These are phyloP conservation scores for Apodemus agrarius DNA, from an alignment of 2,797 vertebrate genomes.

Conservation along the genomic window DNA sequence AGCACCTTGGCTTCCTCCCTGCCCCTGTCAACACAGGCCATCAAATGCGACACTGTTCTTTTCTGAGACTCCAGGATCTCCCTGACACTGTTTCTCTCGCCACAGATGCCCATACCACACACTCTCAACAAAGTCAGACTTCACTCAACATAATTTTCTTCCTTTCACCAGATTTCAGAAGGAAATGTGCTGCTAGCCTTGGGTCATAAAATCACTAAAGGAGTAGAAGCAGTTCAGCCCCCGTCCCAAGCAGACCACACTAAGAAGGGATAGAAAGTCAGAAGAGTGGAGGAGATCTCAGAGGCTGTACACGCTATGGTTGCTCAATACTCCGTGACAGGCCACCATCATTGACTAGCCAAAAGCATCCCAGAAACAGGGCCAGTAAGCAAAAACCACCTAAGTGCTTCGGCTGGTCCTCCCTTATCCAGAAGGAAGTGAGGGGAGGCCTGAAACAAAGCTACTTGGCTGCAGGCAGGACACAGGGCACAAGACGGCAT, in stretches of 20 bases:
- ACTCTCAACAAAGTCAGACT: background rate
- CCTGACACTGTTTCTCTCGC: background rate
- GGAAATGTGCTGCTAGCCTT: background rate
- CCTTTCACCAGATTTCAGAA: background rate
- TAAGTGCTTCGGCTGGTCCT: background rate
- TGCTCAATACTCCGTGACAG: background rate
- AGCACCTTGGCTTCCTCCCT: background rate
- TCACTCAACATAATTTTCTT: background rate
- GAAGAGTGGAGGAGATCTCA: background rate
- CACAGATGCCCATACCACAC: too few relatives aligned
- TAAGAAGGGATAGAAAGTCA: background rate
- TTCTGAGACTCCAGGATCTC: background rate
- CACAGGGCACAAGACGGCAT: background rate
- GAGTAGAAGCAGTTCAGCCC: background rate
- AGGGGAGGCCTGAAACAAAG: background rate
- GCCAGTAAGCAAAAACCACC: background rate
- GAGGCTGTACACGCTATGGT: background rate
- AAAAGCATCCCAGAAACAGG: background rate
- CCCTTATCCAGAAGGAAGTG: background rate
- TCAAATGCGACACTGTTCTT: background rate
- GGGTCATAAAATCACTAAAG: background rate
- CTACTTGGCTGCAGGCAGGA: background rate
- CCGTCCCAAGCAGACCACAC: background rate
- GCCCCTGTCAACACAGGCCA: background rate
- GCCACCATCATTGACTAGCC: background rate